A percentile compares a stretch with the other conserved stretches of the same genome.
phyloP scores from a whole-genome alignment of 2,113 vertebrate genomes.

The Tragelaphus imberbis region DNA sequence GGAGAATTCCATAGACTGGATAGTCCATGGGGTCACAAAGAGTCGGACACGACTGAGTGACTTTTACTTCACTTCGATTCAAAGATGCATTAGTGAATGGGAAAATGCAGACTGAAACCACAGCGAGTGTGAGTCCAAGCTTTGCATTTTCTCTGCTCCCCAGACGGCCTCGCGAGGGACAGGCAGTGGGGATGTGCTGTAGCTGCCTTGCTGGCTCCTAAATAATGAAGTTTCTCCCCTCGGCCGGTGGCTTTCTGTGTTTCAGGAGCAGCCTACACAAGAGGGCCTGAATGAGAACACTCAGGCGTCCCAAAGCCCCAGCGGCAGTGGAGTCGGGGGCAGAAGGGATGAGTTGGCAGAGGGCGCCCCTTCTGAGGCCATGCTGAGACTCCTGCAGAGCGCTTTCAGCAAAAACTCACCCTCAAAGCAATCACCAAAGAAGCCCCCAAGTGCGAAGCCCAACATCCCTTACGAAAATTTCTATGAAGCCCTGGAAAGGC shows the following conservation, averaged over 20 bases:
- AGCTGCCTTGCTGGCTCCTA: neutral
- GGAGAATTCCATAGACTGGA: neutral
- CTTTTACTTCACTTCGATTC: neutral
- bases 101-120: neutral
- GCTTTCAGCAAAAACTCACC: constrained; percentile 87
- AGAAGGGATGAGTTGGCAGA: constrained; percentile 58
- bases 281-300: constrained; percentile 63
- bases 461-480: constrained; percentile 86
- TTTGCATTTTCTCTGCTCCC: neutral
- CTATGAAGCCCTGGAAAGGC: constrained; percentile 88
- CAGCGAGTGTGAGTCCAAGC: neutral
- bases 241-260: constrained; percentile 51
- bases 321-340: neutral
- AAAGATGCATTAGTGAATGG: neutral
- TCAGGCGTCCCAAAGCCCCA: constrained; percentile 39
- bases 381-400: constrained; percentile 88
- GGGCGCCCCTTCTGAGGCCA: constrained; percentile 77
- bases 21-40: neutral
- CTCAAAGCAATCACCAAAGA: constrained; percentile 73
- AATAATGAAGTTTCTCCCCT: neutral
- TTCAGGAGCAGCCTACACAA: constrained; percentile 82
- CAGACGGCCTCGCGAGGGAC: neutral
- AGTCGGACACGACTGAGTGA: neutral
- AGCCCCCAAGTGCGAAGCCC: constrained; percentile 69
- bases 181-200: neutral